phyloP scores from a whole-genome alignment of 2,888 invertebrate genomes.

The Trimorus sp. region DNA sequence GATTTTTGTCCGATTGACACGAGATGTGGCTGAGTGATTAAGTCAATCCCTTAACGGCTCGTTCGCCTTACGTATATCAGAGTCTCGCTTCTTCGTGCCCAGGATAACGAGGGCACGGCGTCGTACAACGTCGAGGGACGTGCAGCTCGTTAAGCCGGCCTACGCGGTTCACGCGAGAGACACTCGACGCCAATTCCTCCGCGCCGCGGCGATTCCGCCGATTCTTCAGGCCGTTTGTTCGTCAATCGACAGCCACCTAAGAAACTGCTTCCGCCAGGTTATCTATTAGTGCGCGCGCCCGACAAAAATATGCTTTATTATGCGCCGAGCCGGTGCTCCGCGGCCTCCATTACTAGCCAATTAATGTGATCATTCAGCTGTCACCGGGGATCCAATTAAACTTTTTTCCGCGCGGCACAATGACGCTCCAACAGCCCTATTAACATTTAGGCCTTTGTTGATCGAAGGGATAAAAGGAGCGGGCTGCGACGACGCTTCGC shows the following conservation, averaged over 20 bases:
- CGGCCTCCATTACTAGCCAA: constrained; percentile 54
- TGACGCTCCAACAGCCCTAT: constrained; percentile 48
- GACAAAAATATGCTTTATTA: constrained; percentile 57
- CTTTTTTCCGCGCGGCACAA: constrained; percentile 13
- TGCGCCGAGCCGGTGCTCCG: constrained; percentile 19
- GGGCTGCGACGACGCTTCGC: background rate
- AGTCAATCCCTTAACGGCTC: constrained; percentile 71
- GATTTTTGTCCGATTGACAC: constrained; percentile 72
- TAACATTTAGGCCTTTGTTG: constrained; percentile 50
- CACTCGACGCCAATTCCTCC: constrained; percentile 66
- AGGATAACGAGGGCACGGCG: constrained; percentile 78
- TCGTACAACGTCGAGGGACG: constrained; percentile 75
- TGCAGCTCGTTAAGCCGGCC: constrained; percentile 72
- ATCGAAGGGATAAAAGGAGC: constrained; percentile 29
- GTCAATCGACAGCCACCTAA: constrained; percentile 65
- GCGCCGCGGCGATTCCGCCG: constrained; percentile 45
- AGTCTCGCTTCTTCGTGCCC: constrained; percentile 57
- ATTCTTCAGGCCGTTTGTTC: constrained; percentile 63
- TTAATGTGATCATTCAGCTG: constrained; percentile 51
- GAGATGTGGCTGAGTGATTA: constrained; percentile 78
- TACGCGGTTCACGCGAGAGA: constrained; percentile 78
- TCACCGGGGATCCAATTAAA: constrained; percentile 43
- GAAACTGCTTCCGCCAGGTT: constrained; percentile 63
- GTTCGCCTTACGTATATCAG: constrained; percentile 58
- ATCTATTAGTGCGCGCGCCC: constrained; percentile 49